Evolutionary conservation across 2,888 invertebrate genomes (phyloP).

Genomic region (Piscicola geometra): DNA sequence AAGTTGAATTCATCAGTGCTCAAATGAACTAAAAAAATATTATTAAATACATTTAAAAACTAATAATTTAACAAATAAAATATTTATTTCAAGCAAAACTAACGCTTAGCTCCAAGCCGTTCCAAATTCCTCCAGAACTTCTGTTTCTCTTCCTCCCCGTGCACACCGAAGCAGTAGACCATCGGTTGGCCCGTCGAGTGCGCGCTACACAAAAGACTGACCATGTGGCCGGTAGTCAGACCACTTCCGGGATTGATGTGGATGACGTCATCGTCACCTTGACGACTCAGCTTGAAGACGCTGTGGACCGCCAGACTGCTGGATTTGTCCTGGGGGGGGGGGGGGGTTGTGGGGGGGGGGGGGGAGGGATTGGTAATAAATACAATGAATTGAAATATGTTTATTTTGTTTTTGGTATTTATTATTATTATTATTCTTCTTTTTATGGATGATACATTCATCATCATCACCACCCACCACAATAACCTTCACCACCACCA

Average conservation of each 20-base stretch:
- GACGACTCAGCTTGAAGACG: constrained; percentile 13
- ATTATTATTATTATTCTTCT: background rate
- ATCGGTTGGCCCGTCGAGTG: background rate
- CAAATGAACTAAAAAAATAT: constrained; percentile 13
- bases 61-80: too few species aligned
- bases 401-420: background rate
- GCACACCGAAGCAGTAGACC: background rate
- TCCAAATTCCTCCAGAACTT: constrained; percentile 23
- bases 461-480: too few species aligned
- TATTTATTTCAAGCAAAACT: too few species aligned
- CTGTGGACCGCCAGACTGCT: constrained; percentile 26
- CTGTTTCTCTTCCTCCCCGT: background rate
- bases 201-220: constrained; percentile 14
- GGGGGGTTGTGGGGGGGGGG: too few species aligned
- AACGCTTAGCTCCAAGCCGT: background rate
- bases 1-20: too few species aligned
- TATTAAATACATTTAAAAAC: constrained; percentile 11
- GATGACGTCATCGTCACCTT: constrained; percentile 30
- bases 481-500: too few species aligned
- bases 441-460: too few species aligned
- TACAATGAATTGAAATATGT: background rate
- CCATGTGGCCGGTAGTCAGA: constrained; percentile 24
- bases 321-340: constrained; percentile 14
- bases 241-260: constrained; percentile 33
- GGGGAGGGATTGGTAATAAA: background rate